A percentile compares a stretch with the other conserved stretches of the same genome.
These are phyloP conservation scores for Passerina amoena DNA, from an alignment of 2,113 vertebrate species.

Conservation along the genomic window DNA sequence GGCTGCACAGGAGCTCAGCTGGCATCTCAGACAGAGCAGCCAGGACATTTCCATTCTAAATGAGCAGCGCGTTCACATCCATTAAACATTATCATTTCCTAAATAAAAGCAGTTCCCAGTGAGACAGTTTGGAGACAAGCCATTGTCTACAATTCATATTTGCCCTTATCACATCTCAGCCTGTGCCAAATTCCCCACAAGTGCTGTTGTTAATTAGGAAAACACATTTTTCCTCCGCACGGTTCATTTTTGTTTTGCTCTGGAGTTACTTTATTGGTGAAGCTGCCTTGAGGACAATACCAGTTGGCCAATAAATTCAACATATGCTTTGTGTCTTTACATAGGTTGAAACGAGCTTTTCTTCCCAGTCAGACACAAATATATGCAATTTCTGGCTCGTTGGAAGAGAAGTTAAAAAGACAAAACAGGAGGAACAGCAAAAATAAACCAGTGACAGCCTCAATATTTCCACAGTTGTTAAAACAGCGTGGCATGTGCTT, in stretches of 20 bases:
- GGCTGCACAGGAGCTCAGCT: neutral
- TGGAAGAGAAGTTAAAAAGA: neutral
- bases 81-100: constrained; percentile 37
- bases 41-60: neutral
- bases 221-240: constrained; percentile 16
- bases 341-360: neutral
- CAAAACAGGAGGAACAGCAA: neutral
- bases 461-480: neutral
- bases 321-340: constrained; percentile 42
- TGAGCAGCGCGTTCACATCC: neutral
- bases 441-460: neutral
- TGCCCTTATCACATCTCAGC: neutral
- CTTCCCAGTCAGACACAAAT: neutral
- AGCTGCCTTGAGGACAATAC: constrained; percentile 51
- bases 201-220: constrained; percentile 46
- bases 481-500: neutral
- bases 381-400: neutral
- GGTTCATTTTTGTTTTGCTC: constrained; percentile 27
- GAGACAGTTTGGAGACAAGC: constrained; percentile 48
- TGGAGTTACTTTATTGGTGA: constrained; percentile 40
- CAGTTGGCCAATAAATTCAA: constrained; percentile 50
- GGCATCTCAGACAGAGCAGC: neutral
- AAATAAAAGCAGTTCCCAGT: constrained; percentile 13
- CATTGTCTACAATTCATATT: constrained; percentile 36
- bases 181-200: constrained; percentile 43